Evolutionary conservation across 2,113 vertebrate genomes (phyloP), one percentile per base, ranked within the genome.

Genomic region (Forbesichthys papilliferus): DNA sequence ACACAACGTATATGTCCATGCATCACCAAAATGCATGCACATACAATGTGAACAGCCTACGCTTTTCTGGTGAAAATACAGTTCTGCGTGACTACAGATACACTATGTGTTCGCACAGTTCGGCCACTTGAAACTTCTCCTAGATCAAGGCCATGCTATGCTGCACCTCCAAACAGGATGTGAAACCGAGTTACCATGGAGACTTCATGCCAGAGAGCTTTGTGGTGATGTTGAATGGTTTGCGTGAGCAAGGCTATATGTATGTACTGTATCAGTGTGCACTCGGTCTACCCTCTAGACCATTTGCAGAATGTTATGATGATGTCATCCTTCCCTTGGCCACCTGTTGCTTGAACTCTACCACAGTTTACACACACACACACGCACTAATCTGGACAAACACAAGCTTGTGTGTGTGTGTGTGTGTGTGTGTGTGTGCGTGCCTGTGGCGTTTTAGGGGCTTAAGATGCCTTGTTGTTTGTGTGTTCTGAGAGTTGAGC

Each of bases 311-410:
- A 75, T 73, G 72, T 79, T 49, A 58, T 76, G 48, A 53, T 33
- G 79, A 76, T 71, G 69, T 82, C 51, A 71, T 42, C 36, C 36
- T 42, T 42, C 36, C 0, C 36, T 42, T 42, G 68, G 64, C 72
- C 84, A 87, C 79, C 84, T 86, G 86, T 87, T 64, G 53, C 67
- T 76, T 65, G 42, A 33, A 61, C 73, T 75, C 69, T 82, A 60
- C 75, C 71, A 69, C 61, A 33, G 47, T 61, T 3, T n/a, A 54
- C 64, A 62, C 12, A 64, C 13, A 68, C 58, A 72, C 69, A 48
- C 33, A 14, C 67, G 6, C 8, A 42, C 54, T 20, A 20, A 20
- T 20, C 20, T 20, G 20, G 20, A 75, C 36, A 42, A 54, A 66
- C 33, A 13, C 49, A 61, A 34, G 47, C 36, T 9, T 20, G 20